Evolutionary conservation across 2,797 vertebrate species (phyloP).

Genomic region (Chiropotes sagulatus): DNA sequence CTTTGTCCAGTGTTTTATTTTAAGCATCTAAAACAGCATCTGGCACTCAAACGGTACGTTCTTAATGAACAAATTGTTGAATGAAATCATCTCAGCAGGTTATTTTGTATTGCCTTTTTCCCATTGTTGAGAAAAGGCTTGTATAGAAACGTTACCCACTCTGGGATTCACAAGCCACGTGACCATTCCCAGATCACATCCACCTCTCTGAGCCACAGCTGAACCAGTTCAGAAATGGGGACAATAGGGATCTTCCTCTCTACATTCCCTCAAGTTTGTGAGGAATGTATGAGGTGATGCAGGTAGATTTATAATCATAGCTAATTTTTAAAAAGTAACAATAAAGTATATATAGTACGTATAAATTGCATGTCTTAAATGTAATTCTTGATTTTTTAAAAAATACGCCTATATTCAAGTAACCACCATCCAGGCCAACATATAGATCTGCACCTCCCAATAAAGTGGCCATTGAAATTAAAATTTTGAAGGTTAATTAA

Average conservation of each 20-base stretch:
- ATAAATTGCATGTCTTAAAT: background rate
- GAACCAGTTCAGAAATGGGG: background rate
- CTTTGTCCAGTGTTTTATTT: background rate
- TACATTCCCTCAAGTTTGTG: background rate
- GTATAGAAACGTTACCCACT: background rate
- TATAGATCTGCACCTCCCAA: background rate
- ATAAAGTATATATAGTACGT: background rate
- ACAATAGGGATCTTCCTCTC: background rate
- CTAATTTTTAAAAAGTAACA: background rate
- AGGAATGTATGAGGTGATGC: background rate
- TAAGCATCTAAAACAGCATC: background rate
- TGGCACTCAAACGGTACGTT: background rate
- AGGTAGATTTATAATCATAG: background rate
- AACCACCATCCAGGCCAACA: background rate
- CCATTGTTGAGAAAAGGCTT: background rate
- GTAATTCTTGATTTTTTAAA: background rate
- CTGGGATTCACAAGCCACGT: background rate
- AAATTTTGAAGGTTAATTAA: background rate
- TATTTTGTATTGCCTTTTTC: background rate
- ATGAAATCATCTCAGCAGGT: background rate
- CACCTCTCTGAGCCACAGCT: background rate
- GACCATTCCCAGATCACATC: fast-evolving
- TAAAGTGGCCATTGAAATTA: background rate
- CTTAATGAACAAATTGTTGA: background rate
- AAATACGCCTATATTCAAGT: no score